Percentiles rank a stretch among this genome's conserved stretches.
Evolutionary conservation across 1,140 invertebrate genomes (phyloP).

Genomic region (Epicauta chinensis): DNA sequence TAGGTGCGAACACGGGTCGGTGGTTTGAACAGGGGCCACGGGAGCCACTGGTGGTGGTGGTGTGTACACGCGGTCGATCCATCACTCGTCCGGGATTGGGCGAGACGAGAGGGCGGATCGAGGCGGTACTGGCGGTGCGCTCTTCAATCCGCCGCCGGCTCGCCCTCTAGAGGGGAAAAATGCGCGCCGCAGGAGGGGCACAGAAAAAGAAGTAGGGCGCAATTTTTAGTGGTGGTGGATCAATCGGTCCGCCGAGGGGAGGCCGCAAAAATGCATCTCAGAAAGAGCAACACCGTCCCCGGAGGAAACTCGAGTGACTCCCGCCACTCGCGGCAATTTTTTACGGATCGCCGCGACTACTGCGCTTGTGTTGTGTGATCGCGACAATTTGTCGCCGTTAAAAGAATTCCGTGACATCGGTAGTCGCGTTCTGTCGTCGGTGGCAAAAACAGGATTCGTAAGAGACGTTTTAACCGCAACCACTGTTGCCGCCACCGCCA

Average conservation of each 20-base stretch:
- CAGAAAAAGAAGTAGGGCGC: conserved; percentile 44
- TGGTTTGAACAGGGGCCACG: conserved; percentile 15
- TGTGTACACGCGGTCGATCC: conserved; percentile 35
- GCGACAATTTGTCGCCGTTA: conserved; percentile 45
- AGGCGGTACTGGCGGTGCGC: conserved; percentile 40
- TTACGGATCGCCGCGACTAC: conserved; percentile 29
- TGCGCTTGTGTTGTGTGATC: conserved; percentile 39
- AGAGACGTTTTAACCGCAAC: conserved; percentile 30
- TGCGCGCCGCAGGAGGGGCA: conserved; percentile 37
- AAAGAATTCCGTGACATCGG: conserved; percentile 45
- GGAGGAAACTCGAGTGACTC: conserved; percentile 30
- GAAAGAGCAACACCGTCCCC: conserved; percentile 29
- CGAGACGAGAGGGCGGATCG: conserved; percentile 46
- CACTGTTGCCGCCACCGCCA: conserved; percentile 3
- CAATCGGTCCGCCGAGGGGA: conserved; percentile 33
- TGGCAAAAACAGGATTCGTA: conserved; percentile 42
- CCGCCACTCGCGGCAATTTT: conserved; percentile 30
- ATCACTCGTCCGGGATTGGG: conserved; percentile 37
- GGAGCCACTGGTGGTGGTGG: conserved; percentile 32
- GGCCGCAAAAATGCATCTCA: conserved; percentile 38
- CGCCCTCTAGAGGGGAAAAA: conserved; percentile 52
- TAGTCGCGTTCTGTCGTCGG: conserved; percentile 41
- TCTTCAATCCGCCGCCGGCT: conserved; percentile 33
- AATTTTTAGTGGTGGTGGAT: conserved; percentile 44
- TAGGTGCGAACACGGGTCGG: conserved; percentile 20